phyloP scores from a whole-genome alignment of 2,797 vertebrate genomes.

The Mormyrus hasselquistii region DNA sequence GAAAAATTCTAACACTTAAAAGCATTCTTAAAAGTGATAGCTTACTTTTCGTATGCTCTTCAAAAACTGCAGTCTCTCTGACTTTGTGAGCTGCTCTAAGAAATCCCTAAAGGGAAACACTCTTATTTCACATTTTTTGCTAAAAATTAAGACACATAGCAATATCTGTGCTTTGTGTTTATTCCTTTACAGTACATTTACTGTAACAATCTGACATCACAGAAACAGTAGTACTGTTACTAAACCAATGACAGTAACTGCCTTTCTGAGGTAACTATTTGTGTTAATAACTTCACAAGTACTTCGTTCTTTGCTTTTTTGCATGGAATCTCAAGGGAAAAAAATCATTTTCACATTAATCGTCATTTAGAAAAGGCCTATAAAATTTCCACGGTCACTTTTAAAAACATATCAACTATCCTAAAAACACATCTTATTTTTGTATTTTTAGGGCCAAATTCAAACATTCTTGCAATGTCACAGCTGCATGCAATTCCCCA shows the following conservation, averaged over 20 bases:
- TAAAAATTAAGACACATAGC: neutral
- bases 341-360: neutral
- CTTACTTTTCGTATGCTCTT: neutral
- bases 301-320: neutral
- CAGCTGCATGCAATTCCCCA: neutral
- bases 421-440: neutral
- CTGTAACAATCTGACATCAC: neutral
- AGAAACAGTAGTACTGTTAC: neutral
- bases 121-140: neutral
- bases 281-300: neutral
- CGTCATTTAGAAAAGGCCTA: neutral
- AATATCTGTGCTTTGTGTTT: neutral
- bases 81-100: neutral
- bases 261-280: neutral
- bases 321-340: neutral
- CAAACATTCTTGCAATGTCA: neutral
- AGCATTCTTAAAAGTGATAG: neutral
- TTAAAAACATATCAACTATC: neutral
- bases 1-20: neutral
- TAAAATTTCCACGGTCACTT: neutral
- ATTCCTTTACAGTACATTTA: neutral
- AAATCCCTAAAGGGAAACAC: neutral
- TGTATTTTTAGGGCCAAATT: neutral
- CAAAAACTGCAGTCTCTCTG: neutral
- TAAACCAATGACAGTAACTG: neutral